Evolutionary conservation across 2,888 invertebrate genomes (phyloP), one percentile per base, ranked within the genome.

Genomic region (Acleris holmiana): DNA sequence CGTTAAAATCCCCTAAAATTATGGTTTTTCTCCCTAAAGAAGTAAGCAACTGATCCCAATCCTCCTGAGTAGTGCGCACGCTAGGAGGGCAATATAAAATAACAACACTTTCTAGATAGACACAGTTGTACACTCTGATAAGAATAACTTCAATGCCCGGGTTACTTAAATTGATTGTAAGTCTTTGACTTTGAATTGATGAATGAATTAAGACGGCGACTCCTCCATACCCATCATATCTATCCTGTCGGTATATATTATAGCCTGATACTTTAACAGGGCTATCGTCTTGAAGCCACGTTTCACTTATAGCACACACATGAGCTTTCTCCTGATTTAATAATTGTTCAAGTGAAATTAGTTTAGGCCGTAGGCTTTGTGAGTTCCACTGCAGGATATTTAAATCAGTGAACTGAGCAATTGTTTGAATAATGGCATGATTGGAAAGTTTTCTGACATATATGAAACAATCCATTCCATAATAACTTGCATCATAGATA

Each of bases 321-420:
- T 70, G 67, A 21, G 66, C 54, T n/a, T 60, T 66, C 35, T 71
- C 71, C 48, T 67, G 67, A 5, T 25, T 17, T 29, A 71, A 47
- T n/a, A 71, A 10, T 40, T 57, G 49, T 48, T 63, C 59, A 18
- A 69, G 69, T 3, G 56, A 61, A 15, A 59, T 13, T n/a, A 63
- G 3, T 49, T 71, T 73, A 1, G 67, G 68, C 4, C 25, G 53
- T 2, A 73, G 19, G 21, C 73, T 73, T 64, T 68, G 73, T 21
- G 70, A 61, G 50, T 73, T 73, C 70, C 71, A 72, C 53, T 70
- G 71, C 13, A 64, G 1, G 49, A 73, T 35, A 25, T 69, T 68
- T 8, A 67, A 21, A 2, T 65, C 29, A 61, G 50, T 4, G n/a
- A 53, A 4, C 19, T 58, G 56, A 50, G 19, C 3, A 7, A 55